Conservation (phyloP, 2,797 vertebrate species). For the Gobio occitaniae region DNA sequence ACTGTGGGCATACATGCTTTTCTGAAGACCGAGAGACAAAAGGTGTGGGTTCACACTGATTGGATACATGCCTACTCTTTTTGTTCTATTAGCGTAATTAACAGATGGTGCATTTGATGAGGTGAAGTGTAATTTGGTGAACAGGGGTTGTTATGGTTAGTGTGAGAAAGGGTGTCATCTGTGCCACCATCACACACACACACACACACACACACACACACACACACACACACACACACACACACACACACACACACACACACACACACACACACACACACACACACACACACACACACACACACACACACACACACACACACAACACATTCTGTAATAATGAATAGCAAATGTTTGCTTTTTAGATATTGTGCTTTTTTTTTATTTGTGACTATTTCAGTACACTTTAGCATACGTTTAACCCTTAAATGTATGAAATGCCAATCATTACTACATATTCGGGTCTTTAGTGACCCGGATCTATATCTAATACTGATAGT, state of each 20-base stretch:
- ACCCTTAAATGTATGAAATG: background rate
- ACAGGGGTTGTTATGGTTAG: slow-evolving; percentile 74
- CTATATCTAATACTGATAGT: background rate
- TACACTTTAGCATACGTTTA: background rate
- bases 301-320: too few species aligned
- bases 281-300: too few species aligned
- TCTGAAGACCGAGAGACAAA: background rate
- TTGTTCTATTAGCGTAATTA: slow-evolving; percentile 82
- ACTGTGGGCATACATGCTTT: background rate
- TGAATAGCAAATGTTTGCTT: background rate
- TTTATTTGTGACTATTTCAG: background rate
- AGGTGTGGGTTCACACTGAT: slow-evolving; percentile 63
- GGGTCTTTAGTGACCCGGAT: background rate
- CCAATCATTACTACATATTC: background rate
- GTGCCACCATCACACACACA: background rate
- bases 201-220: background rate
- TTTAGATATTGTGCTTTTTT: background rate
- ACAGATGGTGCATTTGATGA: slow-evolving; percentile 83
- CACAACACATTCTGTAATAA: slow-evolving; percentile 40
- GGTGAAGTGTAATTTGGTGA: slow-evolving; percentile 79
- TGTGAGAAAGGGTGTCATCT: slow-evolving; percentile 64
- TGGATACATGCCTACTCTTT: slow-evolving; percentile 75
- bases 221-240: too few species aligned
- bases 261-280: too few species aligned
- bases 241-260: too few species aligned